A percentile compares a stretch with the other conserved stretches of the same genome.
phyloP scores from a whole-genome alignment of 2,888 invertebrate genomes.

The Xestia xanthographa region DNA sequence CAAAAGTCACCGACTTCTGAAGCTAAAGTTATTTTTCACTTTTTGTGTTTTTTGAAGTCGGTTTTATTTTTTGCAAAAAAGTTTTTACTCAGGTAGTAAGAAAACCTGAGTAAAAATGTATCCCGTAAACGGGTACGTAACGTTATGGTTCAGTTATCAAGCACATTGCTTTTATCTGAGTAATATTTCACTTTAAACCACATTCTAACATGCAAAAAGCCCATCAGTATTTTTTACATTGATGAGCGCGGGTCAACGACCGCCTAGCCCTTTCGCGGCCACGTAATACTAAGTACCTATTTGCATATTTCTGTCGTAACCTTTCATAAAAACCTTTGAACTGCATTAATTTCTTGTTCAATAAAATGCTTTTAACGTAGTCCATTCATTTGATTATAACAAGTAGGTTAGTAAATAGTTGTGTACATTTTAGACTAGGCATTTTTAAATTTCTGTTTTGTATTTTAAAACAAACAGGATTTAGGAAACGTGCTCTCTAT shows the following conservation, averaged over 20 bases:
- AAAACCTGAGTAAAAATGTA: no score
- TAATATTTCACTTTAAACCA: slow-evolving; percentile 3
- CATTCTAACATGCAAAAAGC: slow-evolving; percentile 1
- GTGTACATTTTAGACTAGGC: background rate
- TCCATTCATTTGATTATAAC: background rate
- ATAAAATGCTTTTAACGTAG: background rate
- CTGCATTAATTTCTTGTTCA: background rate
- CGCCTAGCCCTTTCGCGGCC: slow-evolving; percentile 7
- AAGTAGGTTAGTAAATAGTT: background rate
- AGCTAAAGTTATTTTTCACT: no score
- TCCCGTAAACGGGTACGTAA: no score
- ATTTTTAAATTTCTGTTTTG: background rate
- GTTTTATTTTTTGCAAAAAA: no score
- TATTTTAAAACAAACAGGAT: no score
- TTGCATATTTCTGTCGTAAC: slow-evolving; percentile 30
- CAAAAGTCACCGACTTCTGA: no score
- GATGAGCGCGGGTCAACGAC: slow-evolving; percentile 8
- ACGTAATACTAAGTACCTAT: background rate
- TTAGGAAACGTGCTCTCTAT: background rate
- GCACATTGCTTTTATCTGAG: background rate
- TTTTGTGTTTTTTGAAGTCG: no score
- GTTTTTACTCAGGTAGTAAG: no score
- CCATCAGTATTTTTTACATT: background rate
- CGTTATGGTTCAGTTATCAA: no score
- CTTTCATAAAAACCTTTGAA: slow-evolving; percentile 14